Evolutionary conservation across 2,113 vertebrate genomes (phyloP).

Genomic region (Eulemur rufifrons): DNA sequence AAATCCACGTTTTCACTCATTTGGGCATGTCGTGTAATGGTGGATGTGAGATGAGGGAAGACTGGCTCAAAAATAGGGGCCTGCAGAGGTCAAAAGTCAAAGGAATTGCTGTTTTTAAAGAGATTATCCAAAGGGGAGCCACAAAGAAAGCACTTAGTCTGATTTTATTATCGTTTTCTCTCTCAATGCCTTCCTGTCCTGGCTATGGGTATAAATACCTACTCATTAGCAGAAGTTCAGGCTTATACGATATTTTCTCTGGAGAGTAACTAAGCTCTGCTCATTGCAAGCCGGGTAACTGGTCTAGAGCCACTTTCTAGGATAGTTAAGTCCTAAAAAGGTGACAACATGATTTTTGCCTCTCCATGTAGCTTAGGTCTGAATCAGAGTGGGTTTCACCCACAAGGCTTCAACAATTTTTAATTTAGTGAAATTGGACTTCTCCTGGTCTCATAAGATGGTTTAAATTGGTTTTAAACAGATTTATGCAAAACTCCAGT

Average conservation of each 20-base stretch:
- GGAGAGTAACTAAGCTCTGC: neutral
- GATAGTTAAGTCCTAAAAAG: neutral
- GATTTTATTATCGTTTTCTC: slow-evolving; percentile 45
- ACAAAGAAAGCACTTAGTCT: slow-evolving; percentile 17
- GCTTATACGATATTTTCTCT: slow-evolving; percentile 18
- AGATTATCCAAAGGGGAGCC: neutral
- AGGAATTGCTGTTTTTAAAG: slow-evolving; percentile 12
- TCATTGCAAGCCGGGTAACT: neutral
- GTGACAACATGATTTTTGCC: neutral
- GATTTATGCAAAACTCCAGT: slow-evolving; percentile 23
- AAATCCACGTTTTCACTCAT: slow-evolving; percentile 45
- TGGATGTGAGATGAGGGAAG: slow-evolving; percentile 51
- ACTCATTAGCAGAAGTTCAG: slow-evolving; percentile 7
- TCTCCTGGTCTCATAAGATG: neutral
- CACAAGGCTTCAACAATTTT: neutral
- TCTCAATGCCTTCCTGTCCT: neutral
- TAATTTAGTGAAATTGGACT: slow-evolving; percentile 36
- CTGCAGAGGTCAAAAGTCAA: slow-evolving; percentile 26
- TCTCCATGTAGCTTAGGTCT: neutral
- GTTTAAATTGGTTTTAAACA: slow-evolving; percentile 44
- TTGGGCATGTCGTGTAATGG: slow-evolving; percentile 9
- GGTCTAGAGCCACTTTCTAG: neutral
- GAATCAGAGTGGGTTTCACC: neutral
- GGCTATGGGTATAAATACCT: neutral
- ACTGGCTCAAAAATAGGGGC: neutral